These are phyloP conservation scores for Lithosia quadra DNA, from an alignment of 2,888 invertebrate species.

Conservation along the genomic window DNA sequence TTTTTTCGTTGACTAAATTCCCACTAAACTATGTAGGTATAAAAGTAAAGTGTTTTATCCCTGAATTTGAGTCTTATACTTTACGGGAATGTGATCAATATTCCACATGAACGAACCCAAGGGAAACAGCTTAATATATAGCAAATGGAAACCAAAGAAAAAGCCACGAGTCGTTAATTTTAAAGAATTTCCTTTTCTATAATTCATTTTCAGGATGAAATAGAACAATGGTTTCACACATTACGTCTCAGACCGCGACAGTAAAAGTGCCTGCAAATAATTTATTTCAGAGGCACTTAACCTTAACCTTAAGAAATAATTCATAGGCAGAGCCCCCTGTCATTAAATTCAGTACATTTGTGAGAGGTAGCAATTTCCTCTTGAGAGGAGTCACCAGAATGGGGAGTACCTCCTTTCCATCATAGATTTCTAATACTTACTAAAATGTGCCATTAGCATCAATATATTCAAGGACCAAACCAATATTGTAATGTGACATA, in stretches of 20 bases:
- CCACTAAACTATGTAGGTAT: too few species aligned
- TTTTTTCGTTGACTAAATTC: too few species aligned
- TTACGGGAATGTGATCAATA: background rate
- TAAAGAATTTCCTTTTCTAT: background rate
- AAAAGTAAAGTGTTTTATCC: too few species aligned
- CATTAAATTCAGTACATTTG: background rate
- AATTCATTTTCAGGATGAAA: background rate
- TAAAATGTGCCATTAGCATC: background rate
- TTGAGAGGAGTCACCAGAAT: background rate
- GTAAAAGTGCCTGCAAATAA: slow-evolving; percentile 4
- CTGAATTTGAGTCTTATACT: background rate
- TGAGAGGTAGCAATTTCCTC: background rate
- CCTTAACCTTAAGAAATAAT: background rate
- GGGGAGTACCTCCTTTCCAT: background rate
- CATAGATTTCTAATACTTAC: background rate
- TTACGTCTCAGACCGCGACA: background rate
- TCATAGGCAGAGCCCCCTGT: background rate
- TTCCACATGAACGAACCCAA: background rate
- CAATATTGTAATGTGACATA: too few species aligned
- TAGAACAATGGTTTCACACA: background rate
- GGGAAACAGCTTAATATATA: background rate
- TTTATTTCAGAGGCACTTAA: background rate
- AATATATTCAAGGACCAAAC: too few species aligned
- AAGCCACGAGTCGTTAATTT: background rate
- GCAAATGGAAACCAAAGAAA: too few species aligned